Evolutionary conservation across 1,140 invertebrate species (phyloP).

Genomic region (Zaprionus inermis): DNA sequence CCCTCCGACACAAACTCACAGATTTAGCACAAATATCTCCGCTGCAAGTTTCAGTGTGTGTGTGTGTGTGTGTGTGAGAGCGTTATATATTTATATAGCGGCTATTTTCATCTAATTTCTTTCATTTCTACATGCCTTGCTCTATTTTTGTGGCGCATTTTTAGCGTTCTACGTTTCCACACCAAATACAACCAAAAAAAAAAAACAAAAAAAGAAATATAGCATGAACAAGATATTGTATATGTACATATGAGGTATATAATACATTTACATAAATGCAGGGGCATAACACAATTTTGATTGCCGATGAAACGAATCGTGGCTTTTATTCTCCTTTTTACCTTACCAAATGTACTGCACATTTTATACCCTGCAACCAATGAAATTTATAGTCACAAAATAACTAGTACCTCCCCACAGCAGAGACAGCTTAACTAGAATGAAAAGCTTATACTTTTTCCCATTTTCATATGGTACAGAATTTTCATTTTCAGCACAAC

Average conservation of each 20-base stretch:
- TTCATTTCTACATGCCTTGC: constrained; percentile 76
- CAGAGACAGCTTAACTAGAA: too few species aligned
- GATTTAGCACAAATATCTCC: constrained; percentile 62
- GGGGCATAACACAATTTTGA: constrained; percentile 72
- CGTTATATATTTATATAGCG: constrained; percentile 59
- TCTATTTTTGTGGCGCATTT: constrained; percentile 74
- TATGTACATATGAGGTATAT: neutral
- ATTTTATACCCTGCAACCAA: constrained; percentile 7
- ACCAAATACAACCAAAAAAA: constrained; percentile 41
- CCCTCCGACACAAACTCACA: constrained; percentile 41
- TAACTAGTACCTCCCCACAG: too few species aligned
- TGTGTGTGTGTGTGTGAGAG: constrained; percentile 14
- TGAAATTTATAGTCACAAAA: too few species aligned
- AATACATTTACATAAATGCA: neutral
- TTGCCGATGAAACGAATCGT: constrained; percentile 38
- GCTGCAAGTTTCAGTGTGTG: constrained; percentile 15
- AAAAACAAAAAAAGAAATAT: constrained; percentile 11
- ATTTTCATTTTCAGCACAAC: constrained; percentile 53
- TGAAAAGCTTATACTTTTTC: too few species aligned
- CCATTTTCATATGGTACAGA: constrained; percentile 25
- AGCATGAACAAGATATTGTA: constrained; percentile 11
- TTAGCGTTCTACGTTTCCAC: constrained; percentile 54
- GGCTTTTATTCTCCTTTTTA: constrained; percentile 32
- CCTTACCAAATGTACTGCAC: constrained; percentile 32
- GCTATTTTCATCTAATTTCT: constrained; percentile 79